These are phyloP conservation scores for Plagodis dolabraria DNA, from an alignment of 2,888 invertebrate species.

Conservation along the genomic window DNA sequence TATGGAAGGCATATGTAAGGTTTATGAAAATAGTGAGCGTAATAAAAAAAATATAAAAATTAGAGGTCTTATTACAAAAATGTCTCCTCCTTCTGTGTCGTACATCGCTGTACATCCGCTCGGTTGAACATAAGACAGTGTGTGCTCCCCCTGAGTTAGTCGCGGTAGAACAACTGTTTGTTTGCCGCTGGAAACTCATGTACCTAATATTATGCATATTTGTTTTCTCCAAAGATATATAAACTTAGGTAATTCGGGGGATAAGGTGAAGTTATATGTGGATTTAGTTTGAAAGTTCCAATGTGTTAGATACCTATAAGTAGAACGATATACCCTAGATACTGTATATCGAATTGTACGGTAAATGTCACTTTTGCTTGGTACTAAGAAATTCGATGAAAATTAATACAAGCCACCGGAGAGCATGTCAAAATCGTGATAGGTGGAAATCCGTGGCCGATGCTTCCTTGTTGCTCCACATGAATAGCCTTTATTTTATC, in stretches of 20 bases:
- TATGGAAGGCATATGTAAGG: too few relatives aligned
- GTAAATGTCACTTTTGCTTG: too few relatives aligned
- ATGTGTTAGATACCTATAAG: neutral
- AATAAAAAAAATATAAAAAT: too few relatives aligned
- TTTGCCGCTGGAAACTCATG: constrained; percentile 66
- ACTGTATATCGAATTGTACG: too few relatives aligned
- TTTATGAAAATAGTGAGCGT: neutral
- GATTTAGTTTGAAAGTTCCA: constrained; percentile 11
- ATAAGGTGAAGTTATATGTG: constrained; percentile 2
- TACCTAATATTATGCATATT: constrained; percentile 51
- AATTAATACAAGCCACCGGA: too few relatives aligned
- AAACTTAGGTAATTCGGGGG: constrained; percentile 19
- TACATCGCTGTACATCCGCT: constrained; percentile 53
- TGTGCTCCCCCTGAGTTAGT: constrained; percentile 64
- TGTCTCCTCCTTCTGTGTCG: constrained; percentile 35
- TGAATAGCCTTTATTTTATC: too few relatives aligned
- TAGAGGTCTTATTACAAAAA: neutral
- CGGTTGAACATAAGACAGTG: constrained; percentile 80
- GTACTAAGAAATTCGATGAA: too few relatives aligned
- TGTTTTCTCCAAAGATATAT: constrained; percentile 24
- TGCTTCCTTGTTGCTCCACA: too few relatives aligned
- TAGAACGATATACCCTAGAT: too few relatives aligned
- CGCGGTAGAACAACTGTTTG: constrained; percentile 79
- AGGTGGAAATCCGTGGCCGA: too few relatives aligned
- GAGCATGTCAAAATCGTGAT: too few relatives aligned